Evolutionary conservation across 1,140 invertebrate species (phyloP).

Genomic region (Pantala flavescens): DNA sequence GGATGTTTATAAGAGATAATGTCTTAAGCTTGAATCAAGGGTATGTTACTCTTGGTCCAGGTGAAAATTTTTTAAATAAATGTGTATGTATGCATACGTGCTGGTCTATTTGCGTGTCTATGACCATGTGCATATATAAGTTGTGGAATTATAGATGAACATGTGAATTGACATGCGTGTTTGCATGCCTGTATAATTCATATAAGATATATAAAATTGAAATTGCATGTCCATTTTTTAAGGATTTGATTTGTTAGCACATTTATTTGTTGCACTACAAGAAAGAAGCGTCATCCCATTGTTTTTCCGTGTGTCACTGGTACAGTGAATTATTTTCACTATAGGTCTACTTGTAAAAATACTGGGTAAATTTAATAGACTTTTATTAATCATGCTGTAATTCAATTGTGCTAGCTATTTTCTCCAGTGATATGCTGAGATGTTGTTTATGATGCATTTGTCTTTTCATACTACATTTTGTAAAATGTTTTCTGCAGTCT

Average conservation of each 20-base stretch:
- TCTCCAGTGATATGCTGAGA: not conserved
- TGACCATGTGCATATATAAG: constrained; percentile 2
- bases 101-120: constrained; percentile 37
- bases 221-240: not conserved
- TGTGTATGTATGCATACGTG: constrained; percentile 46
- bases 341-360: not conserved
- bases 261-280: constrained; percentile 4
- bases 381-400: not conserved
- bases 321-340: not conserved
- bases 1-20: constrained; percentile 14
- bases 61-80: constrained; percentile 23
- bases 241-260: not conserved
- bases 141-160: not conserved
- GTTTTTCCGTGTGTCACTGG: not conserved
- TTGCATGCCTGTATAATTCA: not conserved
- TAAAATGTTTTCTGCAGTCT: constrained; percentile 10
- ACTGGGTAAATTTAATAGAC: not conserved
- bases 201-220: not conserved
- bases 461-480: constrained; percentile 10
- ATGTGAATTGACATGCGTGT: not conserved
- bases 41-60: constrained; percentile 26
- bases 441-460: not conserved
- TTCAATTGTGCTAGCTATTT: constrained; percentile 7
- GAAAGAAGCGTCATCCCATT: not conserved
- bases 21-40: constrained; percentile 23